phyloP scores from a whole-genome alignment of 1,140 invertebrate species.

The Argopecten irradians region DNA sequence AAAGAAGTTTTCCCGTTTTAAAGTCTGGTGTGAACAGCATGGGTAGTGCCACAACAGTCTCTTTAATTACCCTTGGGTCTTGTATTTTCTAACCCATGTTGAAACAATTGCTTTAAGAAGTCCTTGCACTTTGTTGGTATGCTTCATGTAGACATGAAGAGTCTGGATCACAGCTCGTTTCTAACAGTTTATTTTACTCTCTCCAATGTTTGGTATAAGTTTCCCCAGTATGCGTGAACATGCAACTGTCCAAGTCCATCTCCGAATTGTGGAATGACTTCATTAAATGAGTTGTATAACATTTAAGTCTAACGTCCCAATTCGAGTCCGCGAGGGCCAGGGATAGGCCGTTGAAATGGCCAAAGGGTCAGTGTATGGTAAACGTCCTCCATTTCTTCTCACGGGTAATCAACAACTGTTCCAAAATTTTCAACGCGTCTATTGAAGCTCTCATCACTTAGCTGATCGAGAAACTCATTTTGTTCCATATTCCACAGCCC shows the following conservation, averaged over 20 bases:
- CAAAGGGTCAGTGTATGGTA: slow-evolving; percentile 72
- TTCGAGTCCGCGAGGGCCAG: slow-evolving; percentile 69
- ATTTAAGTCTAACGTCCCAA: slow-evolving; percentile 75
- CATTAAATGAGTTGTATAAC: slow-evolving; percentile 73
- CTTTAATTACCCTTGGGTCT: slow-evolving; percentile 70
- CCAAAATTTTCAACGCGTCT: slow-evolving; percentile 72
- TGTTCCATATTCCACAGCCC: slow-evolving; percentile 74
- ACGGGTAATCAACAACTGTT: slow-evolving; percentile 71
- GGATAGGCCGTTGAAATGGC: slow-evolving; percentile 71
- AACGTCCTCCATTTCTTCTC: slow-evolving; percentile 71
- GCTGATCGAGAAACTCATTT: slow-evolving; percentile 72
- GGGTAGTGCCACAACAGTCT: slow-evolving; percentile 72
- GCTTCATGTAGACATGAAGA: slow-evolving; percentile 75
- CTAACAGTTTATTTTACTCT: slow-evolving; percentile 73
- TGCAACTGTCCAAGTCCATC: slow-evolving; percentile 73
- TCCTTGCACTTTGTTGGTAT: slow-evolving; percentile 67
- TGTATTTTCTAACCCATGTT: slow-evolving; percentile 72
- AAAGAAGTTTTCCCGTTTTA: slow-evolving; percentile 69
- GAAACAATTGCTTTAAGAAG: slow-evolving; percentile 70
- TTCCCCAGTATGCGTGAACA: slow-evolving; percentile 71
- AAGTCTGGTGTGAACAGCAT: slow-evolving; percentile 76
- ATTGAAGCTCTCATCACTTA: slow-evolving; percentile 73
- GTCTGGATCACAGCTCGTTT: slow-evolving; percentile 73
- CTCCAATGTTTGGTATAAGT: slow-evolving; percentile 74
- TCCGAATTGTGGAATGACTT: slow-evolving; percentile 74